Evolutionary conservation across 92 coral and sea anemone genomes (phyloP).

Genomic region (Phenganax subtilis): DNA sequence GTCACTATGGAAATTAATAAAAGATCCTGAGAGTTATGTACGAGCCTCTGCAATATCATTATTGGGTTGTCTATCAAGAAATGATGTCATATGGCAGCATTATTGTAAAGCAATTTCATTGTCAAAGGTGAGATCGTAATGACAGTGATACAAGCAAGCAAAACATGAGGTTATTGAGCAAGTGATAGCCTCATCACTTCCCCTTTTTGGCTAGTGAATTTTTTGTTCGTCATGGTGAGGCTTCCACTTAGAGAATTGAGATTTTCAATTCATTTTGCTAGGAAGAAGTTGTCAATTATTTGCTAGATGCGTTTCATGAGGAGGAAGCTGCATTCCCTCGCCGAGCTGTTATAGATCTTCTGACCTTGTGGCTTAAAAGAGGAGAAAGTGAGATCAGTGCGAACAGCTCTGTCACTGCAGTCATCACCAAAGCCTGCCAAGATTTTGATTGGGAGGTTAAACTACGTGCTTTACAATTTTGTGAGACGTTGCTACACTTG

Average conservation of each 20-base stretch:
- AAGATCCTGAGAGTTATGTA: slow-evolving; percentile 76
- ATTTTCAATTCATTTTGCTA: slow-evolving; percentile 13
- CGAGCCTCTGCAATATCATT: slow-evolving; percentile 73
- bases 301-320: slow-evolving; percentile 43
- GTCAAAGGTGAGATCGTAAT: slow-evolving; percentile 6
- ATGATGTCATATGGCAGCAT: slow-evolving; percentile 52
- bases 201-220: too few species aligned
- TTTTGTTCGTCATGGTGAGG: too few species aligned
- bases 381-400: slow-evolving; percentile 17
- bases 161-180: not conserved
- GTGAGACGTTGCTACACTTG: slow-evolving; percentile 53
- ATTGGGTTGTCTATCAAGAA: slow-evolving; percentile 53
- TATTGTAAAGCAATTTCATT: slow-evolving; percentile 1
- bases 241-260: too few species aligned
- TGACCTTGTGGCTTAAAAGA: slow-evolving; percentile 53
- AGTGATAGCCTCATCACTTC: too few species aligned
- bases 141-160: not conserved
- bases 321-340: slow-evolving; percentile 93
- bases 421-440: slow-evolving; percentile 47
- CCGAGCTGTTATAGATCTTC: slow-evolving; percentile 63
- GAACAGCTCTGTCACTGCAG: not conserved
- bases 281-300: slow-evolving; percentile 55
- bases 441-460: slow-evolving; percentile 99
- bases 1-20: slow-evolving; percentile 65
- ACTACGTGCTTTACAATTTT: slow-evolving; percentile 62